Percentiles rank a stretch among this genome's conserved stretches.
phyloP scores from a whole-genome alignment of 2,113 vertebrate species.

The Otis tarda region DNA sequence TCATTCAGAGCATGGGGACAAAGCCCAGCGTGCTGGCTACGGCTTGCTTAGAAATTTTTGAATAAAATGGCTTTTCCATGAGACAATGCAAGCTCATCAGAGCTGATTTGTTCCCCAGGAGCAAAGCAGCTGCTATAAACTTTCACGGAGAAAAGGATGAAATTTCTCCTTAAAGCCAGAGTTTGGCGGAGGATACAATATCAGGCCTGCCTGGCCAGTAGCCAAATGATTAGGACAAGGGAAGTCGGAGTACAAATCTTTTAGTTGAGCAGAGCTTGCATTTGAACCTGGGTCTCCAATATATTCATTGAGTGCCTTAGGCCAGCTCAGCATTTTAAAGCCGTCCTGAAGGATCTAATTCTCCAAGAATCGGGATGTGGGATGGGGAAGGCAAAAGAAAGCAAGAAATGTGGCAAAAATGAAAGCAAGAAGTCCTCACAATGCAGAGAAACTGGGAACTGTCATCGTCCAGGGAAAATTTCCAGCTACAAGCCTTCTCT shows the following conservation, averaged over 20 bases:
- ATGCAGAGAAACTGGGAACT: background rate
- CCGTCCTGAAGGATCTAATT: background rate
- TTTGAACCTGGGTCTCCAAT: background rate
- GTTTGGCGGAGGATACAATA: constrained; percentile 1
- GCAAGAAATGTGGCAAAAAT: background rate
- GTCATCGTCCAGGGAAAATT: background rate
- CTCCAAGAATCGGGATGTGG: background rate
- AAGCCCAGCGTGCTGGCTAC: background rate
- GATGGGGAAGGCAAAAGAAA: background rate
- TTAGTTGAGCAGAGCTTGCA: background rate
- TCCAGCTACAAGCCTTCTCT: background rate
- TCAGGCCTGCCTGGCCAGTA: background rate
- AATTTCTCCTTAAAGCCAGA: constrained; percentile 38
- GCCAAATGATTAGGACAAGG: constrained; percentile 31
- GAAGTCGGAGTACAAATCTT: background rate
- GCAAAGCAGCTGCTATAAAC: constrained; percentile 46
- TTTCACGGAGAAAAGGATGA: constrained; percentile 4
- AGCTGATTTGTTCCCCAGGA: constrained; percentile 56
- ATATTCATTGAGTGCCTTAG: background rate
- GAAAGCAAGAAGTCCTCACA: background rate
- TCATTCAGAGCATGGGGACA: background rate
- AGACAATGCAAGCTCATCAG: constrained; percentile 38
- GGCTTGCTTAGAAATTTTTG: background rate
- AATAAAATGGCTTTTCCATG: constrained; percentile 50
- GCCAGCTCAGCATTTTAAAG: background rate